phyloP scores from a whole-genome alignment of 2,888 invertebrate species.

The Agrochola litura region DNA sequence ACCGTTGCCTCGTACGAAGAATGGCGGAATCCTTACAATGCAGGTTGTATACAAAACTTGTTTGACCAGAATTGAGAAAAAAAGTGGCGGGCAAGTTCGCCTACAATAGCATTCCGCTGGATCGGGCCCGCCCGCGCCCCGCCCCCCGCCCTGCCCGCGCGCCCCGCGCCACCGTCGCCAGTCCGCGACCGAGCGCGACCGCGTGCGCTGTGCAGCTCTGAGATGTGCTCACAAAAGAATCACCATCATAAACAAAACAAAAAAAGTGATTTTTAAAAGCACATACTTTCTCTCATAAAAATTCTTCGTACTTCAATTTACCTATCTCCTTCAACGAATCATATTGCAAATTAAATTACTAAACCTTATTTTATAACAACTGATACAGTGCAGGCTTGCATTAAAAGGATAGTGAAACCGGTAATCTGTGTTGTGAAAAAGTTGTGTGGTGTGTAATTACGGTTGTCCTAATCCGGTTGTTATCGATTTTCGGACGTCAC shows the following conservation, averaged over 20 bases:
- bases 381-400: slow-evolving; percentile 70
- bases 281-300: slow-evolving; percentile 57
- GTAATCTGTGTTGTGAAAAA: slow-evolving; percentile 80
- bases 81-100: slow-evolving; percentile 90
- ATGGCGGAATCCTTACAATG: slow-evolving; percentile 90
- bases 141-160: slow-evolving; percentile 79
- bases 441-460: slow-evolving; percentile 77
- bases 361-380: slow-evolving; percentile 63
- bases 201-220: slow-evolving; percentile 76
- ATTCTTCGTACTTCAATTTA: slow-evolving; percentile 52
- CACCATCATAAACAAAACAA: slow-evolving; percentile 77
- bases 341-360: slow-evolving; percentile 47
- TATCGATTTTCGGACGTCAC: slow-evolving; percentile 86
- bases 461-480: slow-evolving; percentile 76
- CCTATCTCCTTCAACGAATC: slow-evolving; percentile 17
- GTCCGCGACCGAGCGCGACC: slow-evolving; percentile 84
- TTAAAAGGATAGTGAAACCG: slow-evolving; percentile 76
- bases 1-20: slow-evolving; percentile 86
- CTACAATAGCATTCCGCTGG: slow-evolving; percentile 89
- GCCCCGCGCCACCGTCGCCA: slow-evolving; percentile 74
- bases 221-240: slow-evolving; percentile 74
- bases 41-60: slow-evolving; percentile 90
- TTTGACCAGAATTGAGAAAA: slow-evolving; percentile 90
- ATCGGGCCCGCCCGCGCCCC: slow-evolving; percentile 82
- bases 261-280: slow-evolving; percentile 67